Conservation (phyloP, 2,797 vertebrate species). For the Falco berigora region DNA sequence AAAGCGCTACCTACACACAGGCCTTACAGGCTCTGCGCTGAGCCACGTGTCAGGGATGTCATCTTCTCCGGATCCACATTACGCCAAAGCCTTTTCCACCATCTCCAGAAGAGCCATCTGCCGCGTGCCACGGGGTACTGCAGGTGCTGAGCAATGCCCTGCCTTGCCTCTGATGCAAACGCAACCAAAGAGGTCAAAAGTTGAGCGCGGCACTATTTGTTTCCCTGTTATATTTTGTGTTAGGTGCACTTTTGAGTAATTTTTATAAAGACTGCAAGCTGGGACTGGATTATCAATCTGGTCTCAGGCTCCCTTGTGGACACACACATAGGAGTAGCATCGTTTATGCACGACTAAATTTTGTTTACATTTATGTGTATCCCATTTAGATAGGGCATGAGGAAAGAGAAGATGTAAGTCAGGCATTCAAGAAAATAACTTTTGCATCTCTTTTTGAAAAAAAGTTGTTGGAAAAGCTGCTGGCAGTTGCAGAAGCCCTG, state of each 20-base stretch:
- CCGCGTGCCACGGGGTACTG: not conserved
- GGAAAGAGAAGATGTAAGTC: not conserved
- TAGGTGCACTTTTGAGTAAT: not conserved
- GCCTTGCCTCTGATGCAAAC: not conserved
- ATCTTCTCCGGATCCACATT: not conserved
- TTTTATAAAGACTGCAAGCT: not conserved
- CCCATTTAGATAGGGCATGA: accelerated
- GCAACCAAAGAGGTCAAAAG: not conserved
- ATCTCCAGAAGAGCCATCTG: not conserved
- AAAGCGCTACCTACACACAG: not conserved
- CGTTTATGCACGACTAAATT: not conserved
- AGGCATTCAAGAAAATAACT: not conserved
- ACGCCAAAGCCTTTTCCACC: not conserved
- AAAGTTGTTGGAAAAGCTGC: not conserved
- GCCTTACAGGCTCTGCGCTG: not conserved
- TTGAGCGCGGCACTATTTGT: not conserved
- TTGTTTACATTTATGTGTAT: not conserved
- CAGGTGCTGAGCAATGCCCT: not conserved
- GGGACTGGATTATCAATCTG: not conserved
- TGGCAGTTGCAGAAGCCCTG: not conserved
- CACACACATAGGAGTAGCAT: not conserved
- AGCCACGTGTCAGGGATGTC: not conserved
- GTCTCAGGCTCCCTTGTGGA: not conserved
- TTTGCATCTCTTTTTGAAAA: not conserved
- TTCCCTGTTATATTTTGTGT: not conserved